Conservation (phyloP, 2,113 vertebrate genomes). For the Phalacrocorax aristotelis region DNA sequence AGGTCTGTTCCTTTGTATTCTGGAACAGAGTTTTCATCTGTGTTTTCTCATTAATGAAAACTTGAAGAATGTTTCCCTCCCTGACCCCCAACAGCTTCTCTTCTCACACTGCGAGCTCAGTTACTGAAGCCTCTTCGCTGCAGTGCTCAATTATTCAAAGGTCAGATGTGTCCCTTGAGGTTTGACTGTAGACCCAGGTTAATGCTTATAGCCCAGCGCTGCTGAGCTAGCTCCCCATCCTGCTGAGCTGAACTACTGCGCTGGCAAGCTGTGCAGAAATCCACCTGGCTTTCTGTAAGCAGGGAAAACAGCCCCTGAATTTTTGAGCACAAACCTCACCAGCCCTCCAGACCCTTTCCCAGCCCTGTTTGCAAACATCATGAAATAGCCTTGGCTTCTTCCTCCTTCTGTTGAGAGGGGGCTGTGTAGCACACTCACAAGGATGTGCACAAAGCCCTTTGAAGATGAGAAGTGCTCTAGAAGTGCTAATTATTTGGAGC, state of each 20-base stretch:
- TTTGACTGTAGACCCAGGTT: constrained; percentile 10
- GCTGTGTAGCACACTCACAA: not conserved
- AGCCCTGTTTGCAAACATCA: not conserved
- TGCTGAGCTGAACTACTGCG: not conserved
- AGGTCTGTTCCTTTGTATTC: not conserved
- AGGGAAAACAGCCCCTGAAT: not conserved
- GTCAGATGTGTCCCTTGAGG: constrained; percentile 17
- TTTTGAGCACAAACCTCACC: not conserved
- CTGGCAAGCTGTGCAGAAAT: not conserved
- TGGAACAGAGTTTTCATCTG: not conserved
- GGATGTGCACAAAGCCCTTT: not conserved
- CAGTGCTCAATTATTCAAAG: constrained; percentile 48
- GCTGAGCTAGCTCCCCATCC: not conserved
- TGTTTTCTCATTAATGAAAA: constrained; percentile 10
- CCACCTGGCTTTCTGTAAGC: not conserved
- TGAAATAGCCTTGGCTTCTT: constrained; percentile 20
- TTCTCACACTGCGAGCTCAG: not conserved
- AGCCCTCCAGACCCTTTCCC: not conserved
- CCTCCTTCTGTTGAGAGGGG: not conserved
- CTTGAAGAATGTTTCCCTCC: constrained; percentile 2
- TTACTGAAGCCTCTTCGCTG: not conserved
- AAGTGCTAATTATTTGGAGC: constrained; percentile 52
- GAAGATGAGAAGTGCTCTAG: constrained; percentile 5
- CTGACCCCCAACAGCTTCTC: not conserved
- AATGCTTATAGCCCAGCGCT: not conserved